Evolutionary conservation across 2,113 vertebrate genomes (phyloP).

Genomic region (Bubalus kerabau): DNA sequence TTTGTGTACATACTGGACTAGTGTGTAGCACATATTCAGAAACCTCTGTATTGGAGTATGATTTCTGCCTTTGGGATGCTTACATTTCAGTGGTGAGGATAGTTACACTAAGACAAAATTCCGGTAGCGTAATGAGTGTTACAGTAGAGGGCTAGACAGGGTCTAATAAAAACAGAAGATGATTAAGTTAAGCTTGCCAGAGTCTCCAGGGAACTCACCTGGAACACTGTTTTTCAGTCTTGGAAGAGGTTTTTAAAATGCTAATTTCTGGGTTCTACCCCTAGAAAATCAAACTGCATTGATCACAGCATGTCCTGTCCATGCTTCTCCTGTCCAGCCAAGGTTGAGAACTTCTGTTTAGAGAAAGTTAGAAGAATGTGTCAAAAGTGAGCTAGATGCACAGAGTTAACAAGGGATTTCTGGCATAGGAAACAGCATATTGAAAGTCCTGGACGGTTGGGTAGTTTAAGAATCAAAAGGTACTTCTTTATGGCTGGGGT

Average conservation of each 20-base stretch:
- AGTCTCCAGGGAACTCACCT: neutral
- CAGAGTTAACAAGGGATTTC: neutral
- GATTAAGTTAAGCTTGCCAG: neutral
- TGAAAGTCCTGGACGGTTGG: neutral
- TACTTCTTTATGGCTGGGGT: neutral
- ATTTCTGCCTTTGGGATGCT: neutral
- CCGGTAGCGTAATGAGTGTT: neutral
- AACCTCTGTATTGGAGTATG: neutral
- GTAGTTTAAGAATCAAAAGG: neutral
- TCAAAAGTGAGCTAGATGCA: neutral
- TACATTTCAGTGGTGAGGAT: neutral
- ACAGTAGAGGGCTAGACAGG: neutral
- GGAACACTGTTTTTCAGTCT: neutral
- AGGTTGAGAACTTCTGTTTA: neutral
- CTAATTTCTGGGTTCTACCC: neutral
- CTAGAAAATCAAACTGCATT: neutral
- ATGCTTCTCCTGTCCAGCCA: neutral
- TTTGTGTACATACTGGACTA: neutral
- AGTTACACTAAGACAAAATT: neutral
- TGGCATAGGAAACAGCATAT: neutral
- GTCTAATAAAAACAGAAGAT: neutral
- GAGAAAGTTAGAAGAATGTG: neutral
- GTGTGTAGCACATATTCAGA: neutral
- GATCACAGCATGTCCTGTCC: neutral
- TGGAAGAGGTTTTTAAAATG: neutral